Conservation (phyloP, 2,888 invertebrate species). For the Cryptus armator region DNA sequence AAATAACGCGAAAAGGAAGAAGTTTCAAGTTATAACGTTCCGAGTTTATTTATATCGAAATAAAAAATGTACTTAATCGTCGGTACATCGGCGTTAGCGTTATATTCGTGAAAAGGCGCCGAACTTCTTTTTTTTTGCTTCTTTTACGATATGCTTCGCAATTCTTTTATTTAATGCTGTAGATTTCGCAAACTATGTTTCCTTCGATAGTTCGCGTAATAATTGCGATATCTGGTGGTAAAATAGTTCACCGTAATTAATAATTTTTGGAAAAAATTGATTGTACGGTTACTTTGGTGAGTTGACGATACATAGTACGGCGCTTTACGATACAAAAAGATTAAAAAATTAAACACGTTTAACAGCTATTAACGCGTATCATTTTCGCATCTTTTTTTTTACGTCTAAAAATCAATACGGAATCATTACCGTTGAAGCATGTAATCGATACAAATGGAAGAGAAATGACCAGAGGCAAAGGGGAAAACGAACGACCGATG, state of each 20-base stretch:
- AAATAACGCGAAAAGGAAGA: constrained; percentile 52
- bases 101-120: constrained; percentile 44
- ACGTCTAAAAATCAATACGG: constrained; percentile 70
- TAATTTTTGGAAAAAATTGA: too few species aligned
- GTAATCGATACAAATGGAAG: constrained; percentile 76
- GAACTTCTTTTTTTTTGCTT: background rate
- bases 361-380: background rate
- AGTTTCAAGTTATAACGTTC: constrained; percentile 52
- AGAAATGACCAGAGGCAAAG: constrained; percentile 31
- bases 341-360: too few species aligned
- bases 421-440: constrained; percentile 73
- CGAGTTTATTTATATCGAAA: constrained; percentile 67
- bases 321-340: too few species aligned
- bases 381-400: constrained; percentile 39
- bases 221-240: constrained; percentile 66
- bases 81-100: constrained; percentile 43
- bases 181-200: constrained; percentile 51
- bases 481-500: constrained; percentile 49
- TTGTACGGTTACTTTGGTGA: background rate
- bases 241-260: constrained; percentile 9
- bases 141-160: constrained; percentile 28
- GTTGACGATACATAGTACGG: background rate
- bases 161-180: constrained; percentile 39
- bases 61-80: constrained; percentile 70
- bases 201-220: constrained; percentile 60